Conservation (phyloP, 2,113 vertebrate genomes). For the Tupaia tana region DNA sequence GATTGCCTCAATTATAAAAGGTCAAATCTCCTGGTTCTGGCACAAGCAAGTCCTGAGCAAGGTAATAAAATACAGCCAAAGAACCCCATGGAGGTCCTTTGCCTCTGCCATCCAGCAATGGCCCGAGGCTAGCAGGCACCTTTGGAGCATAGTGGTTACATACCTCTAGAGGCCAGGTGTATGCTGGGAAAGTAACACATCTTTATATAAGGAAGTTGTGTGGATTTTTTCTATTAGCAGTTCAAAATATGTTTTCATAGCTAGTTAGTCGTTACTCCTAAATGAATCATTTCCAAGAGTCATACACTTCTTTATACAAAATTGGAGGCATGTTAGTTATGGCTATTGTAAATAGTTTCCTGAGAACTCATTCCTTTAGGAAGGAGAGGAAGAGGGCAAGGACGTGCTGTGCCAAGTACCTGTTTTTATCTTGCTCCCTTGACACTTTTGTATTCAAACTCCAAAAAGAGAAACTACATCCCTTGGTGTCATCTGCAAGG, state of each 20-base stretch:
- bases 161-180: not conserved
- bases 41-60: constrained; percentile 42
- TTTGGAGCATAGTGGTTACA: not conserved
- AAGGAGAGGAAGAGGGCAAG: not conserved
- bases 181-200: constrained; percentile 3
- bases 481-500: not conserved
- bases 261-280: not conserved
- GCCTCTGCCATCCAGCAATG: not conserved
- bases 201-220: not conserved
- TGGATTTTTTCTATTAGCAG: not conserved
- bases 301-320: not conserved
- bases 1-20: constrained; percentile 77
- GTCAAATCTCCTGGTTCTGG: constrained; percentile 69
- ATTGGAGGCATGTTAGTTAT: not conserved
- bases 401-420: not conserved
- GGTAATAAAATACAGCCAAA: constrained; percentile 60
- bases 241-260: constrained; percentile 33
- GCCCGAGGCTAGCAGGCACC: not conserved
- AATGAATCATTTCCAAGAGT: not conserved
- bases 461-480: not conserved
- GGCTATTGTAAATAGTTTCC: not conserved
- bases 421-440: not conserved
- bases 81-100: not conserved
- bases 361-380: not conserved
- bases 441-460: not conserved